A percentile compares a stretch with the other conserved stretches of the same genome.
Evolutionary conservation across 2,797 vertebrate species (phyloP).

Genomic region (Alauda arvensis): DNA sequence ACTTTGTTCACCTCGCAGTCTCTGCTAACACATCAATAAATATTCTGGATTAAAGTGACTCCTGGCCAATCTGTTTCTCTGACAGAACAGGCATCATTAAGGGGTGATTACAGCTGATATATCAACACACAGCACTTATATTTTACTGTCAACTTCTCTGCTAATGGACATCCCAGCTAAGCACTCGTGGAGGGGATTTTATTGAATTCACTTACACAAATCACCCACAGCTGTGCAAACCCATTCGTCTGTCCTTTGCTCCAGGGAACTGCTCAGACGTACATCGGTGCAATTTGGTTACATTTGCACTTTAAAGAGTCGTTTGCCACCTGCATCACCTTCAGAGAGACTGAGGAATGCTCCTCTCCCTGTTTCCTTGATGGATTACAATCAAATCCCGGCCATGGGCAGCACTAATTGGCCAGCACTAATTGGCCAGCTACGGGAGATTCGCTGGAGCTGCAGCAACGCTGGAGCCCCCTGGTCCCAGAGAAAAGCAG

Average conservation of each 20-base stretch:
- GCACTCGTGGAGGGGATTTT: neutral
- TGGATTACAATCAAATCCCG: neutral
- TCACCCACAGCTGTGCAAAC: neutral
- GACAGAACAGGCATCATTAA: neutral
- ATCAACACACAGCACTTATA: neutral
- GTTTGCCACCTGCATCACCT: neutral
- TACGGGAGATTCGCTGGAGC: neutral
- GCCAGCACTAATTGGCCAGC: neutral
- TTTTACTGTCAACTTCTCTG: neutral
- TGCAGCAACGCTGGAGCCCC: accelerated
- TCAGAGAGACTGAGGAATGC: neutral
- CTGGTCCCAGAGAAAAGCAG: neutral
- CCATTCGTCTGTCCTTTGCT: neutral
- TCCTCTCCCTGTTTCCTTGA: neutral
- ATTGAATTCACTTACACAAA: neutral
- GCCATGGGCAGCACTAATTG: no score
- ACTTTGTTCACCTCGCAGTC: neutral
- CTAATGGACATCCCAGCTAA: neutral
- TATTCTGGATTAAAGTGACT: neutral
- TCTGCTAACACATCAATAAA: neutral
- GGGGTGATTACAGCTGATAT: neutral
- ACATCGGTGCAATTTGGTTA: no score
- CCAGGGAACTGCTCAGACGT: neutral
- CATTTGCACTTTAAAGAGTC: neutral
- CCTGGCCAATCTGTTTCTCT: neutral